Conservation (phyloP, 2,113 vertebrate species). For the Telmatochromis sp. region DNA sequence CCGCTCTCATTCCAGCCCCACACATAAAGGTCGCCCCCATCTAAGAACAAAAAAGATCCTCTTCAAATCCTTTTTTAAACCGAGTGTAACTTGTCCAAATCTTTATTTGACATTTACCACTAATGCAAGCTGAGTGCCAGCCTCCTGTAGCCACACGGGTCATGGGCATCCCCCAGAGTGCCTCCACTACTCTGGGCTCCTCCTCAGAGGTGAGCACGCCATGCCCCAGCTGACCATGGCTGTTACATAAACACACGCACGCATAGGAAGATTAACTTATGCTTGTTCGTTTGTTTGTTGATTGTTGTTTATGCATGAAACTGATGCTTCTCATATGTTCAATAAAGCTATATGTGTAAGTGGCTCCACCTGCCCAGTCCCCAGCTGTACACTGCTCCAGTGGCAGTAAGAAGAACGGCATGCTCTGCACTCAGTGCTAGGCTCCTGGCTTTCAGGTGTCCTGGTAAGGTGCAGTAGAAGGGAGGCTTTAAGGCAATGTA, state of each 20-base stretch:
- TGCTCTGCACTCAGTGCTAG: slow-evolving; percentile 80
- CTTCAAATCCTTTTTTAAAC: neutral
- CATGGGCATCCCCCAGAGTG: slow-evolving; percentile 79
- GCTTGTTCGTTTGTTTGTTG: neutral
- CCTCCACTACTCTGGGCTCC: slow-evolving; percentile 81
- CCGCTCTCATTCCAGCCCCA: slow-evolving; percentile 98
- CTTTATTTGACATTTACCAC: slow-evolving; percentile 68
- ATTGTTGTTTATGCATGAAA: neutral
- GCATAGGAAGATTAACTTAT: neutral
- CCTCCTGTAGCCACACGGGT: slow-evolving; percentile 76
- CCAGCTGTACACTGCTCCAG: slow-evolving; percentile 79
- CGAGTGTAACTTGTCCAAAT: neutral
- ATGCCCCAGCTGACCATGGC: slow-evolving; percentile 92
- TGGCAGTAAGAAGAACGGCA: slow-evolving; percentile 67
- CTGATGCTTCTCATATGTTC: neutral
- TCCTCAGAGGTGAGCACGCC: slow-evolving; percentile 71
- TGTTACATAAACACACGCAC: slow-evolving; percentile 33
- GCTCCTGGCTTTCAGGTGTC: slow-evolving; percentile 61
- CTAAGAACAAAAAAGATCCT: slow-evolving; percentile 52
- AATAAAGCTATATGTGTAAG: neutral
- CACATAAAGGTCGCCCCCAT: slow-evolving; percentile 82
- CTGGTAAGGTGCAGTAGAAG: slow-evolving; percentile 67
- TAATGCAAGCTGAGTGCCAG: slow-evolving; percentile 85
- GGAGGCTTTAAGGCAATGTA: slow-evolving; percentile 71
- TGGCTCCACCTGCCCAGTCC: slow-evolving; percentile 78